Conservation (phyloP, 2,888 invertebrate species). For the Plutella xylostella region DNA sequence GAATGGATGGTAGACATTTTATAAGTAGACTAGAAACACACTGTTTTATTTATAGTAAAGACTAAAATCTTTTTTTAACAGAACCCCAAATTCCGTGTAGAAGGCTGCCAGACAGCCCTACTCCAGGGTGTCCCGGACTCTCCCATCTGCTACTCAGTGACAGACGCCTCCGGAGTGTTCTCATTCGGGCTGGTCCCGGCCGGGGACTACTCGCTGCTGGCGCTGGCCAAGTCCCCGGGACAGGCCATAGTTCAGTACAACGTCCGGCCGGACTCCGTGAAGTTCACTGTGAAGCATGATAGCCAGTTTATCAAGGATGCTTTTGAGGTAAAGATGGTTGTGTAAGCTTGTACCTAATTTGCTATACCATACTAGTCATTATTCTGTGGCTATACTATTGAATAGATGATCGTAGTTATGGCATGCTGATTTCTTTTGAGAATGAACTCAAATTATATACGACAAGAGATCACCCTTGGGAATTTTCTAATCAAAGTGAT, state of each 20-base stretch:
- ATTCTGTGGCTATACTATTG: too few relatives aligned
- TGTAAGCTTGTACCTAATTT: not conserved
- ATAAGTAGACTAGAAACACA: too few relatives aligned
- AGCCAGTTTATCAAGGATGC: conserved; percentile 72
- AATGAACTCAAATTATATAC: too few relatives aligned
- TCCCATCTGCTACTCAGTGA: conserved; percentile 79
- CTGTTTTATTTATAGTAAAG: too few relatives aligned
- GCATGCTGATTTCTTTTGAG: too few relatives aligned
- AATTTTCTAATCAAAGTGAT: too few relatives aligned
- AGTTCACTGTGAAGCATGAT: conserved; percentile 78
- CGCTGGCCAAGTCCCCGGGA: conserved; percentile 61
- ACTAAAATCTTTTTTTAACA: conserved; percentile 42
- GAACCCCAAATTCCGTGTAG: conserved; percentile 50
- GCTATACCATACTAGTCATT: too few relatives aligned
- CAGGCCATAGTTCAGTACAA: conserved; percentile 78
- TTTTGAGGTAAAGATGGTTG: conserved; percentile 72
- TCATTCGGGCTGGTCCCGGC: conserved; percentile 82
- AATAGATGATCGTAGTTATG: too few relatives aligned
- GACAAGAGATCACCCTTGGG: too few relatives aligned
- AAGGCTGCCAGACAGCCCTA: conserved; percentile 71
- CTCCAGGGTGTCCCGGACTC: conserved; percentile 68
- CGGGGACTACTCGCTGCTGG: conserved; percentile 82
- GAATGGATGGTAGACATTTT: too few relatives aligned
- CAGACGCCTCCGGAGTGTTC: conserved; percentile 81
- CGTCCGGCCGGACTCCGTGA: conserved; percentile 77